Evolutionary conservation across 2,113 vertebrate genomes (phyloP), one percentile per base, ranked within the genome.

Genomic region (Cairina moschata): DNA sequence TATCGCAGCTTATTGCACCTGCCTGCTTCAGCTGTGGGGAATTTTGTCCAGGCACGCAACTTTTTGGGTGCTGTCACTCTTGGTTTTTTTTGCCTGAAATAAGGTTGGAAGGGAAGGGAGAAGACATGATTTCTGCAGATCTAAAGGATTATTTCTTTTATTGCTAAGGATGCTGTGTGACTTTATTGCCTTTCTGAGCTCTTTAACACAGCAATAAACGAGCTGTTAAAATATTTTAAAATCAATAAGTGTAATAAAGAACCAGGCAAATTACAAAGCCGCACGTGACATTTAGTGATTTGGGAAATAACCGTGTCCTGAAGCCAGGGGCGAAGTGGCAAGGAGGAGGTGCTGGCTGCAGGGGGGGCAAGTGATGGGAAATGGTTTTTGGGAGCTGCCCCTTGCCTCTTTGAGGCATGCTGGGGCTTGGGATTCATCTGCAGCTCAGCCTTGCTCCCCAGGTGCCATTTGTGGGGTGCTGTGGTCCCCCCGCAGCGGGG

Each of bases 241-340:
- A 97, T 97, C 96, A 94, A 94, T 97, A 95, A 88, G 80, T 71
- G 86, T 74, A 95, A 93, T 96, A 97, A 95, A 94, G 91, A 96
- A 77, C 68, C 28, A 83, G 78, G 88, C 40, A 86, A 94, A 93
- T 92, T 88, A 92, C 86, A 77, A 93, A 95, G 81, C 69, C 0
- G 6, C 66, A 87, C 62, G 71, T 60, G 81, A 94, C 84, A 71
- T 75, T 92, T 56, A 87, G 95, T 65, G 82, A 85, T 92, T 91
- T 78, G 92, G 92, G 96, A 82, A 94, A 87, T 87, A 82, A 86
- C 72, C 77, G 4, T 26, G 66, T 82, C 81, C 93, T 82, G 42
- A 78, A 84, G 74, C 0, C 5, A 91, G 87, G 77, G 63, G 66
- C 2, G 69, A 20, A 42, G 9, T 7, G 40, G 40, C 46, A 13